Evolutionary conservation across 2,797 vertebrate species (phyloP).

Genomic region (Tolypeutes matacus): DNA sequence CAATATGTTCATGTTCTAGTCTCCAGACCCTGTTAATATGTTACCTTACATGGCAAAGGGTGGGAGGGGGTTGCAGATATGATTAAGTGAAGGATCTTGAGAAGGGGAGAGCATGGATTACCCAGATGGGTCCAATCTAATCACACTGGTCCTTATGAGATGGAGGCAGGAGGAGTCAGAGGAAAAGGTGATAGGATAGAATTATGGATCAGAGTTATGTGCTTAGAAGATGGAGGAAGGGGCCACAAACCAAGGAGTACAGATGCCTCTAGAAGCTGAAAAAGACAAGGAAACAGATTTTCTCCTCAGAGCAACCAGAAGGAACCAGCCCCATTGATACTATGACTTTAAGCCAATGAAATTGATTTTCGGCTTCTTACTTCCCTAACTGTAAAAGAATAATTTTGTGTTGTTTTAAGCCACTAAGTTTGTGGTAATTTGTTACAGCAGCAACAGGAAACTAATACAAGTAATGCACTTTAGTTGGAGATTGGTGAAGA

Average conservation of each 20-base stretch:
- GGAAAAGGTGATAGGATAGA: not conserved
- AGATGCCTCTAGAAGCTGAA: not conserved
- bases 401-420: not conserved
- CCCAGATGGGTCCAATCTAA: not conserved
- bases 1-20: not conserved
- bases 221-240: not conserved
- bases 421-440: not conserved
- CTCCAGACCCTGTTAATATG: not conserved
- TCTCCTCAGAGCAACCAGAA: not conserved
- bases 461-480: not conserved
- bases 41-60: not conserved
- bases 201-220: not conserved
- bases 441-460: not conserved
- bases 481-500: not conserved
- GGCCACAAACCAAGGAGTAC: not conserved
- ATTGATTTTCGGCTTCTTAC: constrained; percentile 26
- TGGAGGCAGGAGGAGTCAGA: not conserved
- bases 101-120: not conserved
- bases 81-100: not conserved
- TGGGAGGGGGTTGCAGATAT: not conserved
- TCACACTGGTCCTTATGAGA: not conserved
- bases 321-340: not conserved
- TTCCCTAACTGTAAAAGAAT: not conserved
- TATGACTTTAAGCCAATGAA: not conserved
- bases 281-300: not conserved